Percentiles rank a stretch among this genome's conserved stretches.
Conservation (phyloP, 2,888 invertebrate species). For the Callinectes sapidus region DNA sequence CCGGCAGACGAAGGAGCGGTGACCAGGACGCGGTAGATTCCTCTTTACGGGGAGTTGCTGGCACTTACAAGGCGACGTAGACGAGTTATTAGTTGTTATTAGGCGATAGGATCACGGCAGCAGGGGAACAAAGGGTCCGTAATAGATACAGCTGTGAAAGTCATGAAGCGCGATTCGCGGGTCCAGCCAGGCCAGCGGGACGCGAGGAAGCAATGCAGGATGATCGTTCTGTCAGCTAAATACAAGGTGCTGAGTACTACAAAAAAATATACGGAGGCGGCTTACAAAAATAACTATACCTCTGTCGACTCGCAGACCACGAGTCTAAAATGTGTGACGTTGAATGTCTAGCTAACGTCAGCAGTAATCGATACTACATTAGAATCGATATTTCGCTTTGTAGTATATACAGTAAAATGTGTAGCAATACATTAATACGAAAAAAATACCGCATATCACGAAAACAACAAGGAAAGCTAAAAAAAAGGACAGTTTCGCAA, state of each 20-base stretch:
- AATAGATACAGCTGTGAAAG: slow-evolving; percentile 2
- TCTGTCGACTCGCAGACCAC: not conserved
- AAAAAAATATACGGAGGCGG: not conserved
- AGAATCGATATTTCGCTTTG: not conserved
- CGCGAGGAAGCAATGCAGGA: not conserved
- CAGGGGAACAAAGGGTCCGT: slow-evolving; percentile 39
- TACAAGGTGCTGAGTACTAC: not conserved
- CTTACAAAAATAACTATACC: not conserved
- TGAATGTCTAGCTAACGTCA: not conserved
- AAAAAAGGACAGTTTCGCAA: too few relatives aligned
- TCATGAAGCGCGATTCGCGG: slow-evolving; percentile 29
- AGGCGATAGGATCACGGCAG: slow-evolving; percentile 45
- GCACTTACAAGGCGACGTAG: slow-evolving; percentile 41
- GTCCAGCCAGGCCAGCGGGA: slow-evolving; percentile 18
- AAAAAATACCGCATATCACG: not conserved
- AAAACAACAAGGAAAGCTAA: too few relatives aligned
- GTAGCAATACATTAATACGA: not conserved
- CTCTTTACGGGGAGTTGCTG: slow-evolving; percentile 9
- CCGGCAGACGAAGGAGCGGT: not conserved
- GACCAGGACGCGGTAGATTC: slow-evolving; percentile 17
- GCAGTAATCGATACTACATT: not conserved
- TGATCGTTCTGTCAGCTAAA: not conserved
- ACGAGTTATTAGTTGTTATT: slow-evolving; percentile 48
- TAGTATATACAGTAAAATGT: not conserved
- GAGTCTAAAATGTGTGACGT: not conserved